Percentiles rank a stretch among this genome's conserved stretches.
Conservation (phyloP, 2,113 vertebrate genomes). For the Scytalopus superciliaris region DNA sequence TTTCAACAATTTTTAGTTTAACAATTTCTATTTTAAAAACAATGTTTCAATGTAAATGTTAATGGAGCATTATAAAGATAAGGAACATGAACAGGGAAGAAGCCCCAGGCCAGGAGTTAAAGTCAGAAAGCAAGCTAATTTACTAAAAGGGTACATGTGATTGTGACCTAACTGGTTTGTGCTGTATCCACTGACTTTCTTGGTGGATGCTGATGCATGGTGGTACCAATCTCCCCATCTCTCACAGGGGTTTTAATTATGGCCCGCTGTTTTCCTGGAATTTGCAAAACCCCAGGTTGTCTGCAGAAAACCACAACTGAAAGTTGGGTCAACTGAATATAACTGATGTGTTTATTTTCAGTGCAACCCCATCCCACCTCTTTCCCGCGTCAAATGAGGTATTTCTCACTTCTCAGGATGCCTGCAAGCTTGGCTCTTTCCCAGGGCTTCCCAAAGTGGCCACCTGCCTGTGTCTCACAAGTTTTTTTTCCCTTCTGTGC, state of each 20-base stretch:
- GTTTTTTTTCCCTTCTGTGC: background rate
- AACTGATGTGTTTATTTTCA: background rate
- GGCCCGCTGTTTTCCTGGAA: background rate
- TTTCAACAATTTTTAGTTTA: background rate
- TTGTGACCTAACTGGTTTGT: background rate
- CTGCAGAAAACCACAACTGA: background rate
- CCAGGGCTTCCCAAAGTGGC: background rate
- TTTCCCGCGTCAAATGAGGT: background rate
- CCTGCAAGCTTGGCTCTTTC: background rate
- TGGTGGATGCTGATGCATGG: fast-evolving
- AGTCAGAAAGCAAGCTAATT: background rate
- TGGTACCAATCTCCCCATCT: background rate
- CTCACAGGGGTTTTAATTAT: background rate
- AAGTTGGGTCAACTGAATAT: background rate
- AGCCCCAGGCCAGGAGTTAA: background rate
- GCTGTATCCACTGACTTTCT: background rate
- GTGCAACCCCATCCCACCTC: background rate
- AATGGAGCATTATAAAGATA: background rate
- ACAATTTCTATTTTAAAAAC: background rate
- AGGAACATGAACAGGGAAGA: fast-evolving
- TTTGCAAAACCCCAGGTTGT: background rate
- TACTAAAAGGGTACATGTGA: background rate
- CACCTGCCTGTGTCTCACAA: background rate
- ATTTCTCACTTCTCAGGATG: background rate
- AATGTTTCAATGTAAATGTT: background rate